Evolutionary conservation across 1,140 invertebrate genomes (phyloP).

Genomic region (Caerostris extrusa): DNA sequence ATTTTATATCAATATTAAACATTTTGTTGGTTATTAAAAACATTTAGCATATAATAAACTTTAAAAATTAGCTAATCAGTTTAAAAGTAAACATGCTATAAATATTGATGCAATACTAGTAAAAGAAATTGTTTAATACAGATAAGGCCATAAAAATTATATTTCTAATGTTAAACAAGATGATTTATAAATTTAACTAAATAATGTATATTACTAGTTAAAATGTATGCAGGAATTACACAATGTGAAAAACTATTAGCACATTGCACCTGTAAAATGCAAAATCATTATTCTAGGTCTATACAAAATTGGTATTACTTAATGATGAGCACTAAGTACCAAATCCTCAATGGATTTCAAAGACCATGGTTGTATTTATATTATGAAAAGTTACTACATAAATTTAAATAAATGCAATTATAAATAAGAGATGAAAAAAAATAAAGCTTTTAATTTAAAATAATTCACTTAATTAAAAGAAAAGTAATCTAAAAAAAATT

Average conservation of each 20-base stretch:
- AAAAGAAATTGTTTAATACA: not conserved
- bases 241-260: constrained; percentile 61
- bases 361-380: not conserved
- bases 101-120: too few species aligned
- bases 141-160: not conserved
- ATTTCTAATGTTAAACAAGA: too few species aligned
- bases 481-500: not conserved
- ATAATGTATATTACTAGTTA: not conserved
- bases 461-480: not conserved
- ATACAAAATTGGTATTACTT: not conserved
- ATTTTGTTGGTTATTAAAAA: too few species aligned
- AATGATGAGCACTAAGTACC: constrained; percentile 60
- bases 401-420: too few species aligned
- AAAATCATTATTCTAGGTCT: constrained; percentile 59
- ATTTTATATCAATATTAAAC: too few species aligned
- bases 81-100: too few species aligned
- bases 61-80: too few species aligned
- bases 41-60: too few species aligned
- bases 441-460: not conserved
- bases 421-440: not conserved
- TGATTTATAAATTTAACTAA: too few species aligned
- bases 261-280: constrained; percentile 73
- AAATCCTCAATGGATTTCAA: not conserved
- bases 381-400: too few species aligned
- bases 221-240: constrained; percentile 70